Conservation (phyloP, 2,113 vertebrate species). For the Pelodiscus sinensis region DNA sequence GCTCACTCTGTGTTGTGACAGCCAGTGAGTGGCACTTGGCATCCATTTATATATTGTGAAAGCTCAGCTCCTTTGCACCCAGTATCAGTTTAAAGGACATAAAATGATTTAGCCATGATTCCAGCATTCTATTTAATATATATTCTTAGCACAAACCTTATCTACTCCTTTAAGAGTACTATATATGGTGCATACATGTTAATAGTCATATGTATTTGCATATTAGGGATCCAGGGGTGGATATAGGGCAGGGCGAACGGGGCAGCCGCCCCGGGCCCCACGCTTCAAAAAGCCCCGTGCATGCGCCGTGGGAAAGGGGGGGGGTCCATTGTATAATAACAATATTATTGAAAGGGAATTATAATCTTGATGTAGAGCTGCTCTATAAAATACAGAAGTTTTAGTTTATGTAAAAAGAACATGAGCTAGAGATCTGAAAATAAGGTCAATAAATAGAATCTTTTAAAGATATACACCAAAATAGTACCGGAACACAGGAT, state of each 20-base stretch:
- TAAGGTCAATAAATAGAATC: rapidly evolving
- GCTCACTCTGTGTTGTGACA: neutral
- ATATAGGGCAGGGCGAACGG: too few species aligned
- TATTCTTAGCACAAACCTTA: neutral
- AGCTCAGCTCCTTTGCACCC: neutral
- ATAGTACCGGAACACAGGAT: neutral
- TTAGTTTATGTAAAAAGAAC: neutral
- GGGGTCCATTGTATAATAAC: neutral
- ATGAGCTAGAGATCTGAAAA: neutral
- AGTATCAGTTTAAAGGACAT: neutral
- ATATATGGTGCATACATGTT: neutral
- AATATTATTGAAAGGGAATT: rapidly evolving
- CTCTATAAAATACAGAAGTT: neutral
- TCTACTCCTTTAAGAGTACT: neutral
- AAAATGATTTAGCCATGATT: neutral
- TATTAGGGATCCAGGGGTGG: neutral
- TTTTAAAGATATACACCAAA: neutral
- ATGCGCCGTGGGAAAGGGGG: too few species aligned
- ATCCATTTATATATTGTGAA: neutral
- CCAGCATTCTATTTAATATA: neutral
- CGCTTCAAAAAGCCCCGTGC: too few species aligned
- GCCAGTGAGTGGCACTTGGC: neutral
- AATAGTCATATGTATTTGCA: neutral
- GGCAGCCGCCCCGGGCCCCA: too few species aligned
- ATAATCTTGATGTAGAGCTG: neutral